Evolutionary conservation across 53 echinoderm and acorn worm genomes (phyloP), one percentile per base, ranked within the genome.

Genomic region (Holothuria leucospilota): DNA sequence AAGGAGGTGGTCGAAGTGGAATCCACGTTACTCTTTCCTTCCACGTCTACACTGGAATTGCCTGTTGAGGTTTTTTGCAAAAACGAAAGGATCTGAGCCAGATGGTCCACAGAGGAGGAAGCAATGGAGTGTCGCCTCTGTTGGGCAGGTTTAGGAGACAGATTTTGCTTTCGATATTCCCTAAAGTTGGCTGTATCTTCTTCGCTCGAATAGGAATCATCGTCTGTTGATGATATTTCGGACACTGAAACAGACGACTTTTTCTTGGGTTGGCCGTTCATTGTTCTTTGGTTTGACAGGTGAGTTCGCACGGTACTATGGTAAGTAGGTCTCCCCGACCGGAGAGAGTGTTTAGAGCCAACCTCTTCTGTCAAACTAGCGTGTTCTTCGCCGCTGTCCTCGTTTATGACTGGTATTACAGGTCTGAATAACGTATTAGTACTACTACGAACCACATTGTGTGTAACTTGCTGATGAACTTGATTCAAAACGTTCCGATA

Each of bases 111-210:
- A 14, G 79, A 58, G 56, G 79, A 58, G 20, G 79, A 27, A 25
- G 79, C 79, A 27, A 78, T 56, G 24, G 79, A 78, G n/a, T 78
- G 79, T 78, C 79, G 42, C 58, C 79, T 53, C 11, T 29, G 8
- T 11, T 24, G n/a, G 2, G 13, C 30, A 59, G n/a, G 4, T 58
- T 78, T 59, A 58, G 79, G 26, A 13, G 79, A 0, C 24, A 13
- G 51, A 24, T 34, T 14, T 51, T 29, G 53, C 26, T 40, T 39
- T 72, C 21, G 72, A 39, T 72, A 72, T 21, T 72, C 40, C 41
- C 34, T 72, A 39, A 72, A 41, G 8, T 23, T 72, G 20, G 39
- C 49, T 39, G 14, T 46, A 39, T 72, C 72, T 72, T 72, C 79
- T 28, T 26, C 79, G 30, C 79, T 78, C 51, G 58, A 58, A 29